Evolutionary conservation across 2,797 vertebrate species (phyloP).

Genomic region (Pipistrellus pipistrellus): DNA sequence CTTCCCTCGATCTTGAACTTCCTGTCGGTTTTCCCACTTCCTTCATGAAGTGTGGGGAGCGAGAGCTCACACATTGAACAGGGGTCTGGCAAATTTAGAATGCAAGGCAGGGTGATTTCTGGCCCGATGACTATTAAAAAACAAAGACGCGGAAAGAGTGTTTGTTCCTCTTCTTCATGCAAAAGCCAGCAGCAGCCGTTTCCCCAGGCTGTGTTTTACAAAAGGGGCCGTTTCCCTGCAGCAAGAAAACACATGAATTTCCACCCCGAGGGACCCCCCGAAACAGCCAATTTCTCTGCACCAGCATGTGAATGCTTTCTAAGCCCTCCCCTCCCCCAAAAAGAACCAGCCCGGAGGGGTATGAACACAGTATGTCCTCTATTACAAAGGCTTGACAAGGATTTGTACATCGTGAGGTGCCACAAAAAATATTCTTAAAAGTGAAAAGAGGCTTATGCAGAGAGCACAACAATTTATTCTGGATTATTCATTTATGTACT

Average conservation of each 20-base stretch:
- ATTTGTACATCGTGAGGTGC: constrained; percentile 2
- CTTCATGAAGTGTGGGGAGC: neutral
- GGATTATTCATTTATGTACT: constrained; percentile 73
- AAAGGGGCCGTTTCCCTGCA: constrained; percentile 4
- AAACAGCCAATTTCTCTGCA: neutral
- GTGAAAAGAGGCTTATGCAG: neutral
- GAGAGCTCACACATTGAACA: neutral
- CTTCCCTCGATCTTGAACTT: neutral
- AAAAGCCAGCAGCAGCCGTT: constrained; percentile 58
- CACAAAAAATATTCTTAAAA: constrained; percentile 8
- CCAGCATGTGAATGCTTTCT: neutral
- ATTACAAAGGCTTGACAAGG: constrained; percentile 54
- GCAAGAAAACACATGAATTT: constrained; percentile 39
- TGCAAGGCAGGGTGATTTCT: neutral
- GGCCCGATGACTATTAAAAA: neutral
- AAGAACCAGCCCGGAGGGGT: constrained; percentile 32
- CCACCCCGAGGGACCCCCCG: neutral
- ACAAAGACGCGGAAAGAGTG: neutral
- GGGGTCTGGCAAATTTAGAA: constrained; percentile 30
- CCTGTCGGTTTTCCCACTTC: constrained; percentile 14
- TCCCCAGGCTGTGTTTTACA: constrained; percentile 3
- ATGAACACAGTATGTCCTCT: neutral
- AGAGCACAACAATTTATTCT: constrained; percentile 72
- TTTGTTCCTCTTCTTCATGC: constrained; percentile 47
- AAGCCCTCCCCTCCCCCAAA: no score